These are phyloP conservation scores for Cephalotes varians DNA, from an alignment of 2,888 invertebrate species.

Conservation along the genomic window DNA sequence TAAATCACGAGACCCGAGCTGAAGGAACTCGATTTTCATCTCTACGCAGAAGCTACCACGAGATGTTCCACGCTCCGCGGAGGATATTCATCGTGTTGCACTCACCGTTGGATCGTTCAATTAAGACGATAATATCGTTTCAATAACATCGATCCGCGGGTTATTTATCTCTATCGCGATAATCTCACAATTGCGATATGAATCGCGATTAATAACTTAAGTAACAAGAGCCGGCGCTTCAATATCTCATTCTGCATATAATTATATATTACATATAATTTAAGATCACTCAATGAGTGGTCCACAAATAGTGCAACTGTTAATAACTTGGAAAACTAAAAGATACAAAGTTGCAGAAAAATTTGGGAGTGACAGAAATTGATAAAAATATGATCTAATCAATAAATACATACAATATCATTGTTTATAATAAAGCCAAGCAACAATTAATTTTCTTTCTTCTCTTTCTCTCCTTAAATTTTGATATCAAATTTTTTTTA, in stretches of 20 bases:
- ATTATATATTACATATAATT: slow-evolving; percentile 1
- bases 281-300: neutral
- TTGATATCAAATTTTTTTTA: neutral
- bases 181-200: slow-evolving; percentile 32
- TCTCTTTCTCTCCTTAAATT: neutral
- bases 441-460: neutral
- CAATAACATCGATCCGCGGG: slow-evolving; percentile 41
- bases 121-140: slow-evolving; percentile 47
- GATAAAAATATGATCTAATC: neutral
- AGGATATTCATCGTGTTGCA: neutral
- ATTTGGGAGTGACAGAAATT: neutral
- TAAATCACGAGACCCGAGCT: slow-evolving; percentile 36
- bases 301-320: neutral
- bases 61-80: slow-evolving; percentile 14
- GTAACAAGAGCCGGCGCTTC: slow-evolving; percentile 8
- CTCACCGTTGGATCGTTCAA: slow-evolving; percentile 32
- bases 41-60: slow-evolving; percentile 12
- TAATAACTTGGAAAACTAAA: neutral
- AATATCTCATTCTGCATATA: slow-evolving; percentile 13
- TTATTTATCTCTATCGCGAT: slow-evolving; percentile 30
- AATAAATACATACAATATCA: neutral
- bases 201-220: slow-evolving; percentile 42
- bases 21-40: slow-evolving; percentile 39
- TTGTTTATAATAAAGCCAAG: neutral
- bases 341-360: neutral